phyloP scores from a whole-genome alignment of 2,113 vertebrate genomes.

The Pangasianodon hypophthalmus region DNA sequence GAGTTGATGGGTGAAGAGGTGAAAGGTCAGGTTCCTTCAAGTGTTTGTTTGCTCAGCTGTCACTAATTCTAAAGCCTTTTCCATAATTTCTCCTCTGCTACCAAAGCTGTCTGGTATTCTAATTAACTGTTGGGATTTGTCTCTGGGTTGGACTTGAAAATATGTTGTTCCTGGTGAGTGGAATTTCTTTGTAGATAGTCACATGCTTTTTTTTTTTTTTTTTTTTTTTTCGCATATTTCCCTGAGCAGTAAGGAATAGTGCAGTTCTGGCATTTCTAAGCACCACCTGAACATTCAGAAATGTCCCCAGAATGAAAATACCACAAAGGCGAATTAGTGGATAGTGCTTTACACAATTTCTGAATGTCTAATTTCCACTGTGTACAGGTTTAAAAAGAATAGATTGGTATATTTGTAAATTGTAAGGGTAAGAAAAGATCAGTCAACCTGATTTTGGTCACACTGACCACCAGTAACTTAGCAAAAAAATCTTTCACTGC shows the following conservation, averaged over 20 bases:
- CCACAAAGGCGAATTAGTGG: background rate
- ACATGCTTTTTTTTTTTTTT: background rate
- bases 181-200: background rate
- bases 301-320: background rate
- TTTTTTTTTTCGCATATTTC: background rate
- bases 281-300: background rate
- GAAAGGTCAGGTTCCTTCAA: conserved; percentile 18
- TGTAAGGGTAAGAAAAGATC: background rate
- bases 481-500: conserved; percentile 16
- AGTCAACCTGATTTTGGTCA: background rate
- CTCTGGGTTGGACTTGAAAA: background rate
- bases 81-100: background rate
- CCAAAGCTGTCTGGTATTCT: conserved; percentile 26
- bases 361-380: background rate
- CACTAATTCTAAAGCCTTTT: conserved; percentile 37
- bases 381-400: background rate
- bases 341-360: background rate
- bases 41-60: conserved; percentile 59
- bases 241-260: no score
- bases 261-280: background rate
- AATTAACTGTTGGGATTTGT: conserved; percentile 31
- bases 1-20: conserved; percentile 16
- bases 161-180: background rate
- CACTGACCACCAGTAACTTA: conserved; percentile 20
- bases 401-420: background rate